A percentile compares a stretch with the other conserved stretches of the same genome.
Evolutionary conservation across 2,113 vertebrate genomes (phyloP).

Genomic region (Regulus satrapa): DNA sequence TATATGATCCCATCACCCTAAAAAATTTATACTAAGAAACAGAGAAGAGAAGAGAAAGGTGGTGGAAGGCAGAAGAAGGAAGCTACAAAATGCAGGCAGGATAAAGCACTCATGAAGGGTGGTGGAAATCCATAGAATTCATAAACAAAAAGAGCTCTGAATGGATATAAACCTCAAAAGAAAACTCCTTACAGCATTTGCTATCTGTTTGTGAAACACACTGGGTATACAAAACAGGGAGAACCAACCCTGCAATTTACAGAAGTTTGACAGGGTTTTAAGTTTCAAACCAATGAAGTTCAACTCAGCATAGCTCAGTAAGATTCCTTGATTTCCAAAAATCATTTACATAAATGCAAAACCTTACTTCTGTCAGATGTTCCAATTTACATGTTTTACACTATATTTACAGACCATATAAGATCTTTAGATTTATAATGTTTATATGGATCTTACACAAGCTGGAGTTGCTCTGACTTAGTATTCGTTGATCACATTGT

Average conservation of each 20-base stretch:
- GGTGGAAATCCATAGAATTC: background rate
- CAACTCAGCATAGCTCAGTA: background rate
- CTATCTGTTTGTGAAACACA: background rate
- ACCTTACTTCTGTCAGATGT: background rate
- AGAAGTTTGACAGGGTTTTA: background rate
- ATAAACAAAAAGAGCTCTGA: background rate
- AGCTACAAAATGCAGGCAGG: background rate
- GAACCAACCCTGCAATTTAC: background rate
- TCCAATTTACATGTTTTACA: background rate
- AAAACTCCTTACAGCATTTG: background rate
- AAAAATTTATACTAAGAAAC: background rate
- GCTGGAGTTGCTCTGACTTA: background rate
- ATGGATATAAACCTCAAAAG: background rate
- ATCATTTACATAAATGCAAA: background rate
- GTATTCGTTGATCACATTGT: background rate
- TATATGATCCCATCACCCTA: background rate
- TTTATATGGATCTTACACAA: background rate
- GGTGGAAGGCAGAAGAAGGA: background rate
- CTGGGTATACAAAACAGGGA: background rate
- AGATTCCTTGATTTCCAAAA: background rate
- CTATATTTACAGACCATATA: background rate
- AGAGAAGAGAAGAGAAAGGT: background rate
- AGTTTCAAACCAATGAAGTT: background rate
- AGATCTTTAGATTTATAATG: background rate
- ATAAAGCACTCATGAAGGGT: background rate